A percentile compares a stretch with the other conserved stretches of the same genome.
phyloP scores from a whole-genome alignment of 2,113 vertebrate genomes.

The Solea senegalensis region DNA sequence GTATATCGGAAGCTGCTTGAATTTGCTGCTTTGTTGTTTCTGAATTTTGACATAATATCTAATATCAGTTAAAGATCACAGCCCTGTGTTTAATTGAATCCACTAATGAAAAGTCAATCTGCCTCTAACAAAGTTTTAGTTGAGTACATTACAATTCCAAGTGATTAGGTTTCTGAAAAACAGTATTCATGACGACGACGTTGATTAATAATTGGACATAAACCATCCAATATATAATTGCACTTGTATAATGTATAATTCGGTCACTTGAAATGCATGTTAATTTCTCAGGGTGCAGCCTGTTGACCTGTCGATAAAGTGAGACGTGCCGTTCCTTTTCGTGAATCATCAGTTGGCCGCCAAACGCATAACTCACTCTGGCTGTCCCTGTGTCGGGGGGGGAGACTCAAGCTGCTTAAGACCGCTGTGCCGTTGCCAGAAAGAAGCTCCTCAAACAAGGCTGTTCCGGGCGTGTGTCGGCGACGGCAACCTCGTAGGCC shows the following conservation, averaged over 20 bases:
- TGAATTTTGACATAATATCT: neutral
- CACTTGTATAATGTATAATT: too few relatives aligned
- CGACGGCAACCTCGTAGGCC: constrained; percentile 6
- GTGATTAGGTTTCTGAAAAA: too few relatives aligned
- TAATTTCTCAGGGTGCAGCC: constrained; percentile 21
- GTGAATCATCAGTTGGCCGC: constrained; percentile 64
- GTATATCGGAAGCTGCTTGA: neutral
- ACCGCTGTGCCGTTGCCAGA: constrained; percentile 59
- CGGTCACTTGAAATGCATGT: too few relatives aligned
- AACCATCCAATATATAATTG: constrained; percentile 2
- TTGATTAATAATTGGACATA: too few relatives aligned
- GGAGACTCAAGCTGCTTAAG: constrained; percentile 43
- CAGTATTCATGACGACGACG: too few relatives aligned
- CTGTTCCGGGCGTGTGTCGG: constrained; percentile 23
- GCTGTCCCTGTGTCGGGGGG: constrained; percentile 38
- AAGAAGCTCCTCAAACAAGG: constrained; percentile 52
- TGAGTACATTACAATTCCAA: too few relatives aligned
- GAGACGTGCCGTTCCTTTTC: constrained; percentile 47
- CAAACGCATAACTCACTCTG: constrained; percentile 68
- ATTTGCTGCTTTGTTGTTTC: neutral
- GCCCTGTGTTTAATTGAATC: too few relatives aligned
- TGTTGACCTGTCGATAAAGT: constrained; percentile 52
- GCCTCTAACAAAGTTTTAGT: too few relatives aligned
- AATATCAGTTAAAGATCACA: too few relatives aligned
- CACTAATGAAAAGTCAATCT: too few relatives aligned